Conservation (phyloP, 2,888 invertebrate species). For the Leptothorax acervorum region DNA sequence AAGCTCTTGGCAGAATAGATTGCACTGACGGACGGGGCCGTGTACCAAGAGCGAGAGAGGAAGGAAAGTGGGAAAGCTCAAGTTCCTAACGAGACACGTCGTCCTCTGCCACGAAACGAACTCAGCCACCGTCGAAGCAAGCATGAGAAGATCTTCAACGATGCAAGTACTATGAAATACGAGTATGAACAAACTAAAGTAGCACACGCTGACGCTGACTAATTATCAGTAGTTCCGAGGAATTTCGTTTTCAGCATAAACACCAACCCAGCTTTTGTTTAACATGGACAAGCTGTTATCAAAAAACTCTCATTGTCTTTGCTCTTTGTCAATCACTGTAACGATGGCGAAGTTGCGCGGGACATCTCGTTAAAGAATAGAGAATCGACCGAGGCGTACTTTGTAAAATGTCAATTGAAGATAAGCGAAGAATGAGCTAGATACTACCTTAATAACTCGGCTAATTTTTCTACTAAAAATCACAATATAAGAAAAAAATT, state of each 20-base stretch:
- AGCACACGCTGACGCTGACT: constrained; percentile 70
- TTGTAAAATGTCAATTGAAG: background rate
- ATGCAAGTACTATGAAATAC: constrained; percentile 76
- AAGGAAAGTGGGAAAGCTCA: constrained; percentile 73
- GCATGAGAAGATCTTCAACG: constrained; percentile 57
- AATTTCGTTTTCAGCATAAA: constrained; percentile 65
- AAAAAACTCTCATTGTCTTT: constrained; percentile 3
- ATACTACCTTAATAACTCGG: background rate
- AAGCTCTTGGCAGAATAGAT: constrained; percentile 69
- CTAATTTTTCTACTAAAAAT: background rate
- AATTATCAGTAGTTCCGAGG: constrained; percentile 68
- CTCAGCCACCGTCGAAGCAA: constrained; percentile 77
- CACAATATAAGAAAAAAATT: background rate
- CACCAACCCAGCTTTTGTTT: constrained; percentile 35
- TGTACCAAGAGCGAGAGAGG: constrained; percentile 51
- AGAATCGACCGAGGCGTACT: background rate
- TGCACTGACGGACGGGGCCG: constrained; percentile 61
- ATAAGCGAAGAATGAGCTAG: background rate
- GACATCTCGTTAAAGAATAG: constrained; percentile 22
- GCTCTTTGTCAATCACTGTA: background rate
- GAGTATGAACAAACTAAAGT: constrained; percentile 75
- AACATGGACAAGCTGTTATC: constrained; percentile 14
- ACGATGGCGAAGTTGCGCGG: background rate
- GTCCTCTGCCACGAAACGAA: constrained; percentile 80
- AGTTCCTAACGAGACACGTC: constrained; percentile 82